Evolutionary conservation across 2,888 invertebrate species (phyloP), one percentile per base, ranked within the genome.

Genomic region (Cheilosia scutellata): DNA sequence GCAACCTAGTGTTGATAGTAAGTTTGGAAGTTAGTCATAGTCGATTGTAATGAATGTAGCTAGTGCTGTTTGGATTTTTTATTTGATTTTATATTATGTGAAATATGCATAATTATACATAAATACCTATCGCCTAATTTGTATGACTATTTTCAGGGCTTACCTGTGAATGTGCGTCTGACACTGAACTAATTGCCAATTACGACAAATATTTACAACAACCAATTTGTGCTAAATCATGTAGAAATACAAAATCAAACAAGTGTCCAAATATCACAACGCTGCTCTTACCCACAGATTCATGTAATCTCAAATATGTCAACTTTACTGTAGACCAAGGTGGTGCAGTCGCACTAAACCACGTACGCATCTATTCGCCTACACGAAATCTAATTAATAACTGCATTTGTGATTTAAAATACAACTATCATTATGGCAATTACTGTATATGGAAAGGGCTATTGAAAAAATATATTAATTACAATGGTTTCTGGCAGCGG

Each of bases 101-200:
- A 37, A 37, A 11, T 37, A 11, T 4, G 3, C 9, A 33, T 7
- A n/a, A n/a, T n/a, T n/a, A n/a, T n/a, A n/a, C n/a, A 33, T 1
- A 44, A n/a, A n/a, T 44, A 5, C 5, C 13, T n/a, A 44, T 13
- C 2, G 1, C n/a, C 5, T 44, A 4, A 44, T n/a, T 44, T 93
- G 93, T 83, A 29, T 37, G 11, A 9, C 27, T n/a, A 55, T 75
- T 82, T 79, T 68, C 55, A 94, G 94, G 91, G 82, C 90, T 93
- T 72, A 88, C 90, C 16, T 94, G 94, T 87, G 88, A 90, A 66
- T 94, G 94, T 87, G 90, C 93, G 66, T 31, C 57, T 5, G 89
- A 87, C 7, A 79, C 88, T 33, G 71, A 82, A 4, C 77, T 78
- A 40, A 51, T 88, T 44, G 75, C 88, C 25, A 86, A 90, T 13